phyloP scores from a whole-genome alignment of 1,140 invertebrate genomes.

The Tetraneura akinire region DNA sequence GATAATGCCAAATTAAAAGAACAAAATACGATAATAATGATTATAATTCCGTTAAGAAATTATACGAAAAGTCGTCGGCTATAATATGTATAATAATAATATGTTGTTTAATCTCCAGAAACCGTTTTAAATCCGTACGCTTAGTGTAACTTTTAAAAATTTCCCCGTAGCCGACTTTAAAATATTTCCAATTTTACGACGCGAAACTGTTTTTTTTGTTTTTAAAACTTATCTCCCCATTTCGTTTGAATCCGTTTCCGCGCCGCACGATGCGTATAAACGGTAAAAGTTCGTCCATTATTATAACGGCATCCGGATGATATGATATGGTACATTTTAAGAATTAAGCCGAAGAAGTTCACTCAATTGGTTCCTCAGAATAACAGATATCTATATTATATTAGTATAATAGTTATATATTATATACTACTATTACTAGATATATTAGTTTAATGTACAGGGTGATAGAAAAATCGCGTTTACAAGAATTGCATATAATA shows the following conservation, averaged over 20 bases:
- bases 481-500: too few species aligned
- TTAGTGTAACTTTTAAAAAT: conserved; percentile 1
- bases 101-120: neutral
- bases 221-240: neutral
- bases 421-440: too few species aligned
- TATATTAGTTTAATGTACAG: too few species aligned
- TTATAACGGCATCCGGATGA: too few species aligned
- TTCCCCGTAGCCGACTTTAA: conserved; percentile 2
- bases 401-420: too few species aligned
- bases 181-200: conserved; percentile 21
- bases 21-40: too few species aligned
- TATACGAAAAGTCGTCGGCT: neutral
- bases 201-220: conserved; percentile 1
- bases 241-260: neutral
- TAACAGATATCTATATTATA: neutral
- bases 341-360: neutral
- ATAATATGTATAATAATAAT: too few species aligned
- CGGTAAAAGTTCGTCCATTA: conserved; percentile 11
- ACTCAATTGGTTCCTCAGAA: neutral
- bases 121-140: neutral
- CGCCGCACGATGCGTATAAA: neutral
- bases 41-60: neutral
- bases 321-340: too few species aligned
- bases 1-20: neutral
- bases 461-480: too few species aligned